Base-by-base conservation (phyloP, 1,140 invertebrate genomes). In the Rhyzopertha dominica region DNA sequence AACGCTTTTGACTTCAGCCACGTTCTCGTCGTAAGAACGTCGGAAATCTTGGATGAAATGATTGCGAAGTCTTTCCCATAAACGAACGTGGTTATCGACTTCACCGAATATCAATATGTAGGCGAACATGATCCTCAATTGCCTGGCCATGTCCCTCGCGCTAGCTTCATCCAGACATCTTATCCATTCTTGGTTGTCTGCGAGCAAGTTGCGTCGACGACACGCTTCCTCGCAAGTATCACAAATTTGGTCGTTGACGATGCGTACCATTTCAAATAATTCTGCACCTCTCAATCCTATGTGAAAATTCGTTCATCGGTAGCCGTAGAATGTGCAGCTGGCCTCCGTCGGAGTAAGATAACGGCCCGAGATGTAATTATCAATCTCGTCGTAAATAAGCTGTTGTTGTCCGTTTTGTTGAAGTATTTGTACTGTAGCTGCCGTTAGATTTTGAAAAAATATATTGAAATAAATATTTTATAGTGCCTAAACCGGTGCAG, bases 291-390 rank as follows among this genome's bases (percentile, higher is more conserved):
- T 32, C 17, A n/a, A 51, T 35, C 3, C 38, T 25, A 35, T 51
- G 44, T 3, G 44, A 42, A 5, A 25, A 9, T 31, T 42, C 37
- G n/a, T 42, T 19, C 14, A 47, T 31, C 9, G 5, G 3, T 34
- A 40, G 44, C 17, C n/a, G 26, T 4, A 53, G 36, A n/a, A 53
- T 5, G 2, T 29, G 1, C 28, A 53, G 3, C 16, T 13, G 8
- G 50, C 39, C 17, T 53, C 46, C 1, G 7, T 13, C 5, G 40
- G 24, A 13, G n/a, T 43, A 7, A 53, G 29, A 22, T 47, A 44
- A 4, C 46, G 30, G 34, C 23, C n/a, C n/a, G n/a, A n/a, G n/a
- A n/a, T n/a, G n/a, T n/a, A n/a, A n/a, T n/a, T n/a, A n/a, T n/a
- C n/a, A n/a, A n/a, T n/a, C n/a, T n/a, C n/a, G n/a, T n/a, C n/a